These are phyloP conservation scores for Orchesella flavescens DNA, from an alignment of 2,888 invertebrate genomes.

Conservation along the genomic window DNA sequence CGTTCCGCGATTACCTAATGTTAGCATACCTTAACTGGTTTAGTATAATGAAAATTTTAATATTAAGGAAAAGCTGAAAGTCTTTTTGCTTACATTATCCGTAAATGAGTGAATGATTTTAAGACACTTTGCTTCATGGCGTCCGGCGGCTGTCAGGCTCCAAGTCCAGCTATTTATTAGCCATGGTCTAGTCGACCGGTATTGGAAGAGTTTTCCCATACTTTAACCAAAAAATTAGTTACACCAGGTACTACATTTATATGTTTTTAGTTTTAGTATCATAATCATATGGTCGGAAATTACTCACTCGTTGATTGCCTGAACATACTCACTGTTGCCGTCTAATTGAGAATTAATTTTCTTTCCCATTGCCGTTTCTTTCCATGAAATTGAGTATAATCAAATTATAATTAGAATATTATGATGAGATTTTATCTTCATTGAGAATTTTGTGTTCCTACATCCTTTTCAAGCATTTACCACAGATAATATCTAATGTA, in stretches of 20 bases:
- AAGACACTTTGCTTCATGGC: slow-evolving; percentile 77
- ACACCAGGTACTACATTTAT: too few relatives aligned
- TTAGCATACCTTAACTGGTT: background rate
- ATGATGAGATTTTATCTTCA: too few relatives aligned
- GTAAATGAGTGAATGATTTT: slow-evolving; percentile 80
- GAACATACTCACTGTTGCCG: slow-evolving; percentile 35
- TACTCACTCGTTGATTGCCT: slow-evolving; percentile 43
- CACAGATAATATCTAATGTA: slow-evolving; percentile 81
- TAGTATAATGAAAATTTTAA: background rate
- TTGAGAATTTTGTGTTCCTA: too few relatives aligned
- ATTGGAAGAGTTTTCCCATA: slow-evolving; percentile 49
- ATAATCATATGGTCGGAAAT: slow-evolving; percentile 5
- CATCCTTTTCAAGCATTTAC: slow-evolving; percentile 74
- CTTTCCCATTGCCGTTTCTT: slow-evolving; percentile 65
- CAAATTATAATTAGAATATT: too few relatives aligned
- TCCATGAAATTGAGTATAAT: slow-evolving; percentile 9
- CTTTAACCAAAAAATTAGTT: slow-evolving; percentile 13
- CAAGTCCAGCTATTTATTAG: slow-evolving; percentile 78
- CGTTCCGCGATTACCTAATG: slow-evolving; percentile 40
- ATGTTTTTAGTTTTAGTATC: background rate
- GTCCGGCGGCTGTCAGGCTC: slow-evolving; percentile 78
- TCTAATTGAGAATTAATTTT: slow-evolving; percentile 57
- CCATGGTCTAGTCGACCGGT: slow-evolving; percentile 76
- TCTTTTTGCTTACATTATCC: slow-evolving; percentile 74
- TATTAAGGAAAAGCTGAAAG: too few relatives aligned